A percentile compares a stretch with the other conserved stretches of the same genome.
phyloP scores from a whole-genome alignment of 2,888 invertebrate genomes.

The Mythimna loreyi region DNA sequence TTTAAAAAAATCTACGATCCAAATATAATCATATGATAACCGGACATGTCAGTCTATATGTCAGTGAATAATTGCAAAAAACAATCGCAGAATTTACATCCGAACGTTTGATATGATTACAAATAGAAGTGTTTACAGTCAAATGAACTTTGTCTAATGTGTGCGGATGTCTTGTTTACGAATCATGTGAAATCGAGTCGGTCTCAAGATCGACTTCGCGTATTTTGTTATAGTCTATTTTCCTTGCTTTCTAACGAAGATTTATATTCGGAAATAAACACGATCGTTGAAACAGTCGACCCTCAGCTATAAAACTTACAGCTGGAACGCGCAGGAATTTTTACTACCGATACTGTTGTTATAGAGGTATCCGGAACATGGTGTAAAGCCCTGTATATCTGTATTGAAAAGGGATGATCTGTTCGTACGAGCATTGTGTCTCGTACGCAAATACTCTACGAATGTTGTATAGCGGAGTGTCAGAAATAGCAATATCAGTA shows the following conservation, averaged over 20 bases:
- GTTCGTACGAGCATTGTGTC: too few relatives aligned
- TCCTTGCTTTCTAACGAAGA: constrained; percentile 40
- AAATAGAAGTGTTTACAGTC: constrained; percentile 42
- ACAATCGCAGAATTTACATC: constrained; percentile 2
- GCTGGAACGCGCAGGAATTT: constrained; percentile 12
- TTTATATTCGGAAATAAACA: constrained; percentile 48
- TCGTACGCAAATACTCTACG: too few relatives aligned
- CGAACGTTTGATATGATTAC: constrained; percentile 29
- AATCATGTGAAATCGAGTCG: constrained; percentile 12
- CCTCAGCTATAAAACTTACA: constrained; percentile 31
- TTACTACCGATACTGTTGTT: constrained; percentile 22
- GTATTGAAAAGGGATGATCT: too few relatives aligned
- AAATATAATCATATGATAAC: constrained; percentile 20
- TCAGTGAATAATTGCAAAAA: constrained; percentile 3
- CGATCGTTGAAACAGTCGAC: constrained; percentile 33
- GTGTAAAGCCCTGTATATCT: too few relatives aligned
- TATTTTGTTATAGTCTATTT: constrained; percentile 41
- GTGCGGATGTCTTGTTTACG: constrained; percentile 42
- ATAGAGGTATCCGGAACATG: too few relatives aligned
- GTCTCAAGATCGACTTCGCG: constrained; percentile 3
- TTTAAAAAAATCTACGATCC: not conserved
- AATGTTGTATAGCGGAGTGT: not conserved
- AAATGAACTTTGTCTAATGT: constrained; percentile 30
- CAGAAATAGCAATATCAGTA: not conserved
- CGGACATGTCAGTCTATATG: constrained; percentile 29